Evolutionary conservation across 2,797 vertebrate genomes (phyloP).

Genomic region (Atherinosoma microstoma): DNA sequence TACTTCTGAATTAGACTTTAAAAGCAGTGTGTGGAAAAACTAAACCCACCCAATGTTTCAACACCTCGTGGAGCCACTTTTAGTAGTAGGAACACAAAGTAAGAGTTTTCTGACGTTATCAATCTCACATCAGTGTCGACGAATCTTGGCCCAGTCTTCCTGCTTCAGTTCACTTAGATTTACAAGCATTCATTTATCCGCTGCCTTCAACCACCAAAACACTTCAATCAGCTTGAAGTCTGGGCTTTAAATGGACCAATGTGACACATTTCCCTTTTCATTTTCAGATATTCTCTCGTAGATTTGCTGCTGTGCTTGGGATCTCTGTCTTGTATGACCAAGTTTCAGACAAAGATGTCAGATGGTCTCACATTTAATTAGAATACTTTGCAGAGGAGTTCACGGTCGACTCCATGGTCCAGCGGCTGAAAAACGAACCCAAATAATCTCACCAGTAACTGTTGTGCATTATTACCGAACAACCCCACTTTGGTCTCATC

Average conservation of each 20-base stretch:
- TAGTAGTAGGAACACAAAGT: background rate
- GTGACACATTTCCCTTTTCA: no score
- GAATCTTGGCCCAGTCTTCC: background rate
- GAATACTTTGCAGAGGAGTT: background rate
- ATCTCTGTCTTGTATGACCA: background rate
- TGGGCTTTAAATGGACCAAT: background rate
- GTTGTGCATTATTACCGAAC: no score
- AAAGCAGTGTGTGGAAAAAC: background rate
- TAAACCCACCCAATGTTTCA: background rate
- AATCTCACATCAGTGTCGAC: background rate
- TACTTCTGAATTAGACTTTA: no score
- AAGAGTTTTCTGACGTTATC: background rate
- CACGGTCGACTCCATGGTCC: background rate
- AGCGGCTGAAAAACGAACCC: background rate
- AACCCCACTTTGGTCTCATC: background rate
- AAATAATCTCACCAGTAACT: background rate
- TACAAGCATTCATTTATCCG: background rate
- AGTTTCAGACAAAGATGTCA: background rate
- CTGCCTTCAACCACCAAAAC: background rate
- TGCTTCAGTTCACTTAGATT: background rate
- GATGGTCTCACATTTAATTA: background rate
- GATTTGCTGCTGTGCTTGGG: background rate
- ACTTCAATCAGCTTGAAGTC: background rate
- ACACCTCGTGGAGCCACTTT: background rate
- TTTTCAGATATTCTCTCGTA: background rate